These are phyloP conservation scores for Naso thynnoides DNA, from an alignment of 2,797 vertebrate species.

Conservation along the genomic window DNA sequence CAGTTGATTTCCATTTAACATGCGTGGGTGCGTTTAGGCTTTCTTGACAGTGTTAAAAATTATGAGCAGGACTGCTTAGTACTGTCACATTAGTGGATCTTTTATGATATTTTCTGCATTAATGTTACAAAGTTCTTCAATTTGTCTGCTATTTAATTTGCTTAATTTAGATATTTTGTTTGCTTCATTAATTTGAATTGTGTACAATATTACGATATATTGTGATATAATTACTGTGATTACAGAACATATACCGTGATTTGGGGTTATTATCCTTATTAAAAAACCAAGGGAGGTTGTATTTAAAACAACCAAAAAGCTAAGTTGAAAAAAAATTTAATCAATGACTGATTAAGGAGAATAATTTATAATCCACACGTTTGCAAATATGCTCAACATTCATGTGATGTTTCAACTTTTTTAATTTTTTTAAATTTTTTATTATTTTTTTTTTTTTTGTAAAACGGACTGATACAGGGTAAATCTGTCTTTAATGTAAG, in stretches of 20 bases:
- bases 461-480: no score
- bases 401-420: no score
- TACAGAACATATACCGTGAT: neutral
- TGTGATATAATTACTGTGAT: neutral
- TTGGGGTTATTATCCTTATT: neutral
- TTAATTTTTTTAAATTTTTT: no score
- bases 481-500: no score
- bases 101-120: neutral
- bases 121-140: neutral
- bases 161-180: no score
- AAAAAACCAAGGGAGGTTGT: no score
- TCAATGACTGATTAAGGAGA: no score
- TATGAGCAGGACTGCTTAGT: neutral
- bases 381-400: no score
- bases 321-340: no score
- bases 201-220: neutral
- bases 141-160: neutral
- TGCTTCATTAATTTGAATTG: neutral
- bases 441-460: no score
- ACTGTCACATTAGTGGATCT: neutral
- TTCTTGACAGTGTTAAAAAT: conserved; percentile 15
- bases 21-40: neutral
- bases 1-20: neutral
- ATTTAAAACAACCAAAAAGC: no score
- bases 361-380: no score